Evolutionary conservation across 2,888 invertebrate species (phyloP).

Genomic region (Teinopalpus imperialis): DNA sequence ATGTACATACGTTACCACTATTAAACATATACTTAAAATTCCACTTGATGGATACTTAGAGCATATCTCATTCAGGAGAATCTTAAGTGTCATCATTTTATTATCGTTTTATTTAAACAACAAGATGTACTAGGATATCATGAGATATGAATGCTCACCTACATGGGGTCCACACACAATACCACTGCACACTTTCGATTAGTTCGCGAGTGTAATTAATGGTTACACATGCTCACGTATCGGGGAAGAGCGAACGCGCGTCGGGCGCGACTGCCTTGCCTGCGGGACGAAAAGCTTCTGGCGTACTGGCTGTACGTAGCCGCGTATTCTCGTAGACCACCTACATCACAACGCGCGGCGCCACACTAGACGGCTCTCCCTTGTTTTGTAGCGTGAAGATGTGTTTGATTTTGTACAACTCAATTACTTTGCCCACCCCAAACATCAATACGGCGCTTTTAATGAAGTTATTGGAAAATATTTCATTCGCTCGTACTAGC

Average conservation of each 20-base stretch:
- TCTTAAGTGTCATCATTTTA: slow-evolving; percentile 51
- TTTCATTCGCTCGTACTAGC: too few relatives aligned
- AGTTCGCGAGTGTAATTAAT: slow-evolving; percentile 25
- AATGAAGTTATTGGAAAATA: slow-evolving; percentile 23
- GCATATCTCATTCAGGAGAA: slow-evolving; percentile 39
- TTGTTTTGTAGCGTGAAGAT: slow-evolving; percentile 29
- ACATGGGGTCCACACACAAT: slow-evolving; percentile 29
- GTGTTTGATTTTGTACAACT: slow-evolving; percentile 31
- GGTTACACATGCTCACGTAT: slow-evolving; percentile 33
- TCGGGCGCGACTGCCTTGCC: slow-evolving; percentile 45
- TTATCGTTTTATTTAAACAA: slow-evolving; percentile 43
- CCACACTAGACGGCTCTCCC: slow-evolving; percentile 25
- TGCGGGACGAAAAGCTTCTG: slow-evolving; percentile 52
- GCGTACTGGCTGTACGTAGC: too few relatives aligned
- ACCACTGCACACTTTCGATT: slow-evolving; percentile 7
- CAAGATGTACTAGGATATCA: not conserved
- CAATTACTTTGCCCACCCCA: slow-evolving; percentile 20
- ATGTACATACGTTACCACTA: slow-evolving; percentile 29
- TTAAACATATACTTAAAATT: slow-evolving; percentile 32
- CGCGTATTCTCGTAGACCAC: slow-evolving; percentile 8
- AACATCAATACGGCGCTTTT: slow-evolving; percentile 23
- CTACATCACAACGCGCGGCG: slow-evolving; percentile 22
- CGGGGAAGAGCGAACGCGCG: slow-evolving; percentile 33
- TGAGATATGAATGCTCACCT: slow-evolving; percentile 24
- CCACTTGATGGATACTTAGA: slow-evolving; percentile 38